Evolutionary conservation across 1,140 invertebrate genomes (phyloP).

Genomic region (Sarcophaga bullata): DNA sequence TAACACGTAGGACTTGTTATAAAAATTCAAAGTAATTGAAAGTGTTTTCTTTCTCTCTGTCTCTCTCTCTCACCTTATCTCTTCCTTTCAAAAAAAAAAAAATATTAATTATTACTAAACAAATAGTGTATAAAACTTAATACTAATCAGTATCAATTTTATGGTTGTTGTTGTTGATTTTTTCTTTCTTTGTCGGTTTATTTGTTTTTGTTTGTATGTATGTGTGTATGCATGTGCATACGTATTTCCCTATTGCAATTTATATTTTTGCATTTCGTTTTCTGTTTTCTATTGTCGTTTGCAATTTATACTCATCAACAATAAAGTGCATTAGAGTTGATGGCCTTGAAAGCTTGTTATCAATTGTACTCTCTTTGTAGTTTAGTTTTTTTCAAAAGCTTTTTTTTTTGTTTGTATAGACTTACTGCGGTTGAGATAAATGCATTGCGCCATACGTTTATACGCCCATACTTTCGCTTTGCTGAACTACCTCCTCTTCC

Average conservation of each 20-base stretch:
- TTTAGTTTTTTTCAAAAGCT: constrained; percentile 16
- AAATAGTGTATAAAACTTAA: no score
- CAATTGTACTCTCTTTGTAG: neutral
- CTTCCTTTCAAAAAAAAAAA: no score
- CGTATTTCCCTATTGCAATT: constrained; percentile 5
- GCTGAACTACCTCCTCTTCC: neutral
- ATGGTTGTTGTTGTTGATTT: no score
- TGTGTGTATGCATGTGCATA: neutral
- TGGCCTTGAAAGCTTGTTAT: constrained; percentile 42
- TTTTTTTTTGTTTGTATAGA: constrained; percentile 26
- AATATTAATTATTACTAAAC: no score
- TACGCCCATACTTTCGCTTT: neutral
- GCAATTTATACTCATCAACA: constrained; percentile 18
- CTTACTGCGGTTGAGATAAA: constrained; percentile 33
- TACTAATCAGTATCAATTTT: no score
- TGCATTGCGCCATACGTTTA: neutral
- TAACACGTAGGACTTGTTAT: neutral
- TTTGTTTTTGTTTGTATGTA: no score
- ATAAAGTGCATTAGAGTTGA: constrained; percentile 31
- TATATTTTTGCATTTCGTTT: neutral
- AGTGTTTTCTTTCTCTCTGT: no score
- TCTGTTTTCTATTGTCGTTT: no score
- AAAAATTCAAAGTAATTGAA: no score
- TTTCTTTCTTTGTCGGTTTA: no score
- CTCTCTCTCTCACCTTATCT: no score